Evolutionary conservation across 2,113 vertebrate species (phyloP).

Genomic region (Rhabdomys dilectus): DNA sequence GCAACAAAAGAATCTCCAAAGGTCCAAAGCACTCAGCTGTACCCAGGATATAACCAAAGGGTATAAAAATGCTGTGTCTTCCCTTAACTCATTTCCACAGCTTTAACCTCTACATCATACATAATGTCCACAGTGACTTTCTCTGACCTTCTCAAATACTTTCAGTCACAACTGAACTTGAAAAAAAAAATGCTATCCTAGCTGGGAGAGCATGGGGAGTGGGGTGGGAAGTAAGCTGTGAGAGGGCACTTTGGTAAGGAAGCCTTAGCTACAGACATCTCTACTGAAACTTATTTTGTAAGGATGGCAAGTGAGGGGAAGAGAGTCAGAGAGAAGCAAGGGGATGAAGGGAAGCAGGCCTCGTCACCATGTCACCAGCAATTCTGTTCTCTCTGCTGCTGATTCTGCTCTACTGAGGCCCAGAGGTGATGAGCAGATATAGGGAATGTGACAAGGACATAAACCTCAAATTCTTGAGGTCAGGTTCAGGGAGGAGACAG

Average conservation of each 20-base stretch:
- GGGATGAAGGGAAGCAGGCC: accelerated
- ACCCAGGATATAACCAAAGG: neutral
- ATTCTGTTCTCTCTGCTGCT: neutral
- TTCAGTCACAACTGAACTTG: slow-evolving; percentile 16
- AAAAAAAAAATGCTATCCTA: slow-evolving; percentile 25
- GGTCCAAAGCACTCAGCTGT: neutral
- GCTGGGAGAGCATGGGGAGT: neutral
- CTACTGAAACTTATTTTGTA: neutral
- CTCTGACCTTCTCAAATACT: neutral
- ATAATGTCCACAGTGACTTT: neutral
- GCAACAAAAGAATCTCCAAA: neutral
- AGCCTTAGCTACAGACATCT: neutral
- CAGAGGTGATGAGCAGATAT: neutral
- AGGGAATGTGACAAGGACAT: neutral
- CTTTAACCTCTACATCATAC: neutral
- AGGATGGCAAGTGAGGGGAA: neutral
- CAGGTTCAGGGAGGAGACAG: neutral
- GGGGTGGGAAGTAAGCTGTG: no score
- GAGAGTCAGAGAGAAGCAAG: neutral
- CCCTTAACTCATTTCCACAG: neutral
- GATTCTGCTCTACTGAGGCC: neutral
- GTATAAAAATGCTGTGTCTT: neutral
- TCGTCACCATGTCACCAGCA: neutral
- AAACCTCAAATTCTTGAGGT: neutral
- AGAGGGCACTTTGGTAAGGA: neutral